Base-by-base conservation (phyloP, 2,888 invertebrate species). In the Brachynemurus nebulosus region DNA sequence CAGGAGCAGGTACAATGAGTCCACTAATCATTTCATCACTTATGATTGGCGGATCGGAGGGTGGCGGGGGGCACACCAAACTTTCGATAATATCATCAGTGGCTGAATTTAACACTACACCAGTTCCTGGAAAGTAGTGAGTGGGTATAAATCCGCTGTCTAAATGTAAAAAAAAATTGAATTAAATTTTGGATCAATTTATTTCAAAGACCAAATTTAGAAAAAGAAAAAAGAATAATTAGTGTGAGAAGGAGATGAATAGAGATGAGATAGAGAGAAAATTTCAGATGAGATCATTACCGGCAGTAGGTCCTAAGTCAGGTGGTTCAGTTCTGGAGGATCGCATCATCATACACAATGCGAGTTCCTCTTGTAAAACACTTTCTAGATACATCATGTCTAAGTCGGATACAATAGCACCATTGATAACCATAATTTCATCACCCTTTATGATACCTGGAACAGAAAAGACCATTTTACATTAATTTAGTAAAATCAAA, bases 301-400 rank as follows among this genome's bases (percentile, higher is more conserved):
- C 50, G 21, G 53, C 51, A n/a, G 33, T 14, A 17, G 43, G 27
- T 38, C 44, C 73, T 58, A 81, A 65, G 66, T 83, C 83, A 30
- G 83, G 83, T 33, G 83, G 82, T 62, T 86, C 86, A 14, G 83
- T 82, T 52, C 86, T 76, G 35, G 88, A 84, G 36, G 86, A 88
- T 55, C 95, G 78, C 82, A 96, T 90, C 85, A 95, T 95, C 83
- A 96, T 89, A 71, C 90, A 90, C 50, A 96, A 76, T 39, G 88
- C 83, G 51, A 88, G 77, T 61, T 92, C 92, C 65, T 95, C 93
- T 67, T 93, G 93, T 55, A 96, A 75, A 51, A 95, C 88, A 61
- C 89, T 90, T 68, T 96, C 96, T 63, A 96, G 77, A 73, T 92
- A 95, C 88, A 96, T 95, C 95, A 96, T 96, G 76, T 96, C 96